Base-by-base conservation (phyloP, 2,888 invertebrate genomes). In the Ennomos erosarius region DNA sequence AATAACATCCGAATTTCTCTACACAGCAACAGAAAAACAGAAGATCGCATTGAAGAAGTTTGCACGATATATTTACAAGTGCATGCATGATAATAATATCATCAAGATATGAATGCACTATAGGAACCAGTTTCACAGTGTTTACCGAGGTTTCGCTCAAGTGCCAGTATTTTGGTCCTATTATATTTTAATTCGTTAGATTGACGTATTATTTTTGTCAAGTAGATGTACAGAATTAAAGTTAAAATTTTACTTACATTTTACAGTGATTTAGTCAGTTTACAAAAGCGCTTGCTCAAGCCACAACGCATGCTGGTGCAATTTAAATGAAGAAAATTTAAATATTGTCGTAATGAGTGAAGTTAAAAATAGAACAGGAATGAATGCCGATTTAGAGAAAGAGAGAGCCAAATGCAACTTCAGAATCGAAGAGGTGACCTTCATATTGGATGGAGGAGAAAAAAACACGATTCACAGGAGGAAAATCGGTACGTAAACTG, bases 361-460 rank as follows among this genome's bases (percentile, higher is more conserved):
- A 54, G 57, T 49, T 48, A 71, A 68, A 59, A 56, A 57, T 26
- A 70, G 36, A 37, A 57, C 59, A 40, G 64, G 75, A 64, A 81
- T 95, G 1, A 96, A 96, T 79, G 89, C 92, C 46, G 97, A 97
- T 86, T 86, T 97, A 52, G 86, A 85, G 55, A 94, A 88, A 68
- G 97, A 97, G 82, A 93, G 97, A 55, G 85, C 89, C 48, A 95
- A 93, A 73, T 96, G 96, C 70, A 94, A 94, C 49, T 97, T 97
- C 78, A 88, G 96, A 81, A 86, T 95, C 0, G 76, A 89, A 63
- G 98, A 98, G 87, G 88, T 98, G 64, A 97, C 97, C 0, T 82
- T 95, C 72, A 93, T 97, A 66, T 85, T 97, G 65, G 96, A 97
- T 78, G 97, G 97, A 0, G 95, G 96, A 1, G 84, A 91, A 60